phyloP scores from a whole-genome alignment of 2,797 vertebrate species.

The Brotula barbata region DNA sequence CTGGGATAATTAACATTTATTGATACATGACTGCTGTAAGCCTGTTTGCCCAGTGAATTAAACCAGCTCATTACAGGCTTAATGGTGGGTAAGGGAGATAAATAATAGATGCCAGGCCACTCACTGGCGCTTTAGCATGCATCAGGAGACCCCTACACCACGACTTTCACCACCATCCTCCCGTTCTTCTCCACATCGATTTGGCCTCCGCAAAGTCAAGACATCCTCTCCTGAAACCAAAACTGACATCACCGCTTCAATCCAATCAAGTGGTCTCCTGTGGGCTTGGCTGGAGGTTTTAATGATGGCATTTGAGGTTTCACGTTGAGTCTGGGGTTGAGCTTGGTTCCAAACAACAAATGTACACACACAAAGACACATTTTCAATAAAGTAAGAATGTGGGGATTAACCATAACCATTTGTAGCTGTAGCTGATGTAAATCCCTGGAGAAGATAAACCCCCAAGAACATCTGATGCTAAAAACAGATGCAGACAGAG shows the following conservation, averaged over 20 bases:
- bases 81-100: slow-evolving; percentile 75
- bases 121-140: slow-evolving; percentile 75
- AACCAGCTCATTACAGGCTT: slow-evolving; percentile 80
- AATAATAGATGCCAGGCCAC: slow-evolving; percentile 80
- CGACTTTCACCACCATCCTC: neutral
- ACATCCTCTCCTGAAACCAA: slow-evolving; percentile 63
- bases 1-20: slow-evolving; percentile 80
- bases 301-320: slow-evolving; percentile 38
- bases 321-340: no score
- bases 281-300: slow-evolving; percentile 41
- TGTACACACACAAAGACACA: slow-evolving; percentile 1
- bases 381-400: slow-evolving; percentile 24
- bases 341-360: slow-evolving; percentile 35
- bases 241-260: slow-evolving; percentile 63
- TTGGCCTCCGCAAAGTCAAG: slow-evolving; percentile 64
- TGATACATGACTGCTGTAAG: slow-evolving; percentile 81
- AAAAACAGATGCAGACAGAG: slow-evolving; percentile 22
- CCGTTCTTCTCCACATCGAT: slow-evolving; percentile 57
- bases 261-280: slow-evolving; percentile 60
- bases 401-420: slow-evolving; percentile 26
- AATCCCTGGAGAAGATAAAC: neutral
- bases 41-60: slow-evolving; percentile 80
- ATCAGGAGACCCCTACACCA: slow-evolving; percentile 49
- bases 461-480: slow-evolving; percentile 13
- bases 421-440: neutral